phyloP scores from a whole-genome alignment of 1,140 invertebrate genomes.

The Solen grandis region DNA sequence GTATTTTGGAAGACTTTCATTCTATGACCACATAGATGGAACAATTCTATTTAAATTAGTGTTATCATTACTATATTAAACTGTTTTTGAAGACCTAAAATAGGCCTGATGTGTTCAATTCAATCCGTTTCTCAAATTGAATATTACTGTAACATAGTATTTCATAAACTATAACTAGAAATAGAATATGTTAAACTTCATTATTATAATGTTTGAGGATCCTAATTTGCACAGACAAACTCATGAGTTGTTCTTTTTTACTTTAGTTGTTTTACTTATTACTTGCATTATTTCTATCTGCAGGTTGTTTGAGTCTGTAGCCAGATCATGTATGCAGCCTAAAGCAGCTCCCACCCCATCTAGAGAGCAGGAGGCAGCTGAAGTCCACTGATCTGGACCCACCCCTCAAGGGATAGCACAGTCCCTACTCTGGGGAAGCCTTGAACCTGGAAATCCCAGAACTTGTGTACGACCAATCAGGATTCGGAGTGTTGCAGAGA shows the following conservation, averaged over 20 bases:
- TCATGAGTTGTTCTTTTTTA: not conserved
- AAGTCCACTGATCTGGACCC: conserved; percentile 66
- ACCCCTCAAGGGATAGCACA: too few species aligned
- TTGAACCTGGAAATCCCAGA: too few species aligned
- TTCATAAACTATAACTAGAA: too few species aligned
- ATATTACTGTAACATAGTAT: too few species aligned
- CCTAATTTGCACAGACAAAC: not conserved
- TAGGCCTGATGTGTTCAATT: too few species aligned
- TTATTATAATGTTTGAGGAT: not conserved
- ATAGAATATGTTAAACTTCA: too few species aligned
- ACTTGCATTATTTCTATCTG: conserved; percentile 62
- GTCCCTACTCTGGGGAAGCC: too few species aligned
- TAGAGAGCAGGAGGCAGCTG: conserved; percentile 65
- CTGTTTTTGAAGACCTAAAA: too few species aligned
- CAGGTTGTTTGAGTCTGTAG: conserved; percentile 95
- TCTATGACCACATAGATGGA: not conserved
- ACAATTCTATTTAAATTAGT: not conserved
- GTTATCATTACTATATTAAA: too few species aligned
- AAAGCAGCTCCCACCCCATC: conserved; percentile 56
- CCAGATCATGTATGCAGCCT: conserved; percentile 91
- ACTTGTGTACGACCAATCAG: too few species aligned
- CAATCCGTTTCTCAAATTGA: too few species aligned
- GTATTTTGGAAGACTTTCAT: not conserved
- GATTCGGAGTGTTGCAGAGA: too few species aligned
- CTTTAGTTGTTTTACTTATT: conserved; percentile 3